Percentiles rank a stretch among this genome's conserved stretches.
phyloP scores from a whole-genome alignment of 2,888 invertebrate species.

The Helleia helle region DNA sequence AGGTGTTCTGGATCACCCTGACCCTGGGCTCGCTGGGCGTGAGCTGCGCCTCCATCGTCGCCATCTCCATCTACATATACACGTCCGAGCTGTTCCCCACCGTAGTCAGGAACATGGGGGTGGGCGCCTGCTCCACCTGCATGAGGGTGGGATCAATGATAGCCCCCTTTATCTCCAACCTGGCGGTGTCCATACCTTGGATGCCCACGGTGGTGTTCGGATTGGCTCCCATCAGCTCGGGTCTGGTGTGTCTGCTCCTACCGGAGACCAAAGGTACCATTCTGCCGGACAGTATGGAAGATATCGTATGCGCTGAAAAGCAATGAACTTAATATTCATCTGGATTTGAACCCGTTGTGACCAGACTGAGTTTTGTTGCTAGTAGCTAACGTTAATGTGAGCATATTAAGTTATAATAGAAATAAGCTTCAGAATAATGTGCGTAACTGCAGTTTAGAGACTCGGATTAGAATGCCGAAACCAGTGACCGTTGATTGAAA shows the following conservation, averaged over 20 bases:
- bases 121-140: conserved; percentile 87
- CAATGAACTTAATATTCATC: not conserved
- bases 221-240: conserved; percentile 76
- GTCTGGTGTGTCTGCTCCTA: conserved; percentile 75
- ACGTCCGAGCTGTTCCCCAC: conserved; percentile 92
- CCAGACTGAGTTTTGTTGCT: too few relatives aligned
- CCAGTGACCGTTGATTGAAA: too few relatives aligned
- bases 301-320: conserved; percentile 64
- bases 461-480: too few relatives aligned
- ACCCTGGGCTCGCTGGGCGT: conserved; percentile 82
- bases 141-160: conserved; percentile 89
- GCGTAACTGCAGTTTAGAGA: too few relatives aligned
- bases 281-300: conserved; percentile 84
- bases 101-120: conserved; percentile 87
- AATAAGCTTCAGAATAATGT: too few relatives aligned
- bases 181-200: conserved; percentile 69
- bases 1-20: conserved; percentile 68
- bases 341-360: too few relatives aligned
- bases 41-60: conserved; percentile 84
- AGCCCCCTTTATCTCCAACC: conserved; percentile 84
- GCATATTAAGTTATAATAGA: too few relatives aligned
- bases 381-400: too few relatives aligned
- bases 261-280: conserved; percentile 85
- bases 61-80: conserved; percentile 88
- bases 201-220: conserved; percentile 84